Conservation (phyloP, 2,113 vertebrate genomes). For the Trichechus manatus region DNA sequence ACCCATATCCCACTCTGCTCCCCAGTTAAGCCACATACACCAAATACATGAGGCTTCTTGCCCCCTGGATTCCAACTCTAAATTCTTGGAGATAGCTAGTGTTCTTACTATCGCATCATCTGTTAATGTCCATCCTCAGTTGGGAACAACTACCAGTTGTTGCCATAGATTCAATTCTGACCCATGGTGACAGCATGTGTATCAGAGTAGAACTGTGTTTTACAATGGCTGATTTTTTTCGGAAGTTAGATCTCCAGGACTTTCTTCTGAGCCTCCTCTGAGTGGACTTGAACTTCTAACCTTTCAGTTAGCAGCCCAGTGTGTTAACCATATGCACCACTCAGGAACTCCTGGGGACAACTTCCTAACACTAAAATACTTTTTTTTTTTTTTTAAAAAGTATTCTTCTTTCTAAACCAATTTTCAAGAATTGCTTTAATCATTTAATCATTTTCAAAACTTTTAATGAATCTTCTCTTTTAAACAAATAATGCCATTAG, state of each 20-base stretch:
- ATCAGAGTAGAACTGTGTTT: not conserved
- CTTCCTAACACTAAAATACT: not conserved
- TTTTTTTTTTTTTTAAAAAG: not conserved
- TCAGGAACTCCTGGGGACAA: not conserved
- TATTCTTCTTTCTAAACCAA: slow-evolving; percentile 29
- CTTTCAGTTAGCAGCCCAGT: not conserved
- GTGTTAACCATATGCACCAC: not conserved
- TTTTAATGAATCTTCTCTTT: slow-evolving; percentile 80
- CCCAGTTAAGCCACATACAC: not conserved
- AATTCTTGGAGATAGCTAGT: not conserved
- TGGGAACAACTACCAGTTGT: not conserved
- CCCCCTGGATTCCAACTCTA: not conserved
- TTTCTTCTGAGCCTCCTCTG: not conserved
- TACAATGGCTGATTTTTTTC: not conserved
- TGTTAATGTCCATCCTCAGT: not conserved
- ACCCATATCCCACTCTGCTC: not conserved
- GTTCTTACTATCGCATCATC: not conserved
- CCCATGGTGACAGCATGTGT: not conserved
- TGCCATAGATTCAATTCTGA: not conserved
- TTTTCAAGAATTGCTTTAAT: slow-evolving; percentile 34
- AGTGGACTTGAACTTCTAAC: not conserved
- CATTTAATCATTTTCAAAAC: slow-evolving; percentile 74
- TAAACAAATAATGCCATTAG: slow-evolving; percentile 80
- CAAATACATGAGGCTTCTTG: not conserved
- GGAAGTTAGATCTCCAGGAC: not conserved